A percentile compares a stretch with the other conserved stretches of the same genome.
Conservation (phyloP, 2,888 invertebrate genomes). For the Lithophane socia region DNA sequence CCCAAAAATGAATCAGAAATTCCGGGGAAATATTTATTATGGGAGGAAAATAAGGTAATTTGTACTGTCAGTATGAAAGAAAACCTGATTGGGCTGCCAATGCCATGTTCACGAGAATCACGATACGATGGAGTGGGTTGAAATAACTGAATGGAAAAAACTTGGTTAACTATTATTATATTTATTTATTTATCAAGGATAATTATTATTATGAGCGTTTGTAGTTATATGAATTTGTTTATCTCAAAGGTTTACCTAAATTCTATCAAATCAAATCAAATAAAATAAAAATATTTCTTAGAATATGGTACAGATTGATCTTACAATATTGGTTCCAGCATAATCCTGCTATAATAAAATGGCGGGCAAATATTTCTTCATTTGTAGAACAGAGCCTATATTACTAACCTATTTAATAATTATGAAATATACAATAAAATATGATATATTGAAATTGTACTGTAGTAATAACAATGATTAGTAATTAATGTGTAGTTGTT, state of each 20-base stretch:
- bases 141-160: conserved; percentile 37
- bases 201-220: conserved; percentile 20
- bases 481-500: no score
- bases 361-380: no score
- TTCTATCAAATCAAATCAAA: background rate
- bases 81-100: conserved; percentile 73
- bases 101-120: conserved; percentile 62
- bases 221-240: background rate
- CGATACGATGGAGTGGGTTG: conserved; percentile 54
- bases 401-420: no score
- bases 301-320: no score
- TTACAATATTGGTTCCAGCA: no score
- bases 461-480: no score
- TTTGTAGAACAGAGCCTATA: no score
- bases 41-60: conserved; percentile 69
- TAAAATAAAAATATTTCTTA: no score
- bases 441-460: no score
- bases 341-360: no score
- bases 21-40: conserved; percentile 46
- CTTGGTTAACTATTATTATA: conserved; percentile 11
- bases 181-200: conserved; percentile 18
- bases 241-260: background rate
- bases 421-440: no score
- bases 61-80: conserved; percentile 70
- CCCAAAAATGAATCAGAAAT: conserved; percentile 26